These are phyloP conservation scores for Amiota minor DNA, from an alignment of 2,888 invertebrate genomes.

Conservation along the genomic window DNA sequence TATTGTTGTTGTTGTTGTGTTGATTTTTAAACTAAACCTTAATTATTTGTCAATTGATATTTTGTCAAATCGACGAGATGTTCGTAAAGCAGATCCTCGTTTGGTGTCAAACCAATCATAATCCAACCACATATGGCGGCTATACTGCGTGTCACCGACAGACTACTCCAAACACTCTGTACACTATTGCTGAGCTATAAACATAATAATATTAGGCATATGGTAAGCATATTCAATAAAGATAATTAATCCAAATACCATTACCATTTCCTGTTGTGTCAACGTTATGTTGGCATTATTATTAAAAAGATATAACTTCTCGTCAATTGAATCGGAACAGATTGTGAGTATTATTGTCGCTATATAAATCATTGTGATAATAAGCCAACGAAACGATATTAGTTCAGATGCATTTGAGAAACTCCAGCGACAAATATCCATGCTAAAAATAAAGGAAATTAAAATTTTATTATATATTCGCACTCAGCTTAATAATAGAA, in stretches of 20 bases:
- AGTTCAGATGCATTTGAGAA: slow-evolving; percentile 71
- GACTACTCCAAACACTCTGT: slow-evolving; percentile 75
- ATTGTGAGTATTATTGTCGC: slow-evolving; percentile 74
- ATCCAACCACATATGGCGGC: slow-evolving; percentile 76
- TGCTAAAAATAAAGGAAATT: slow-evolving; percentile 54
- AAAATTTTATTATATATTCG: not conserved
- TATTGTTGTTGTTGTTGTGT: not conserved
- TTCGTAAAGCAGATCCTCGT: slow-evolving; percentile 75
- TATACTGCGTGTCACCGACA: slow-evolving; percentile 76
- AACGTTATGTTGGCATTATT: slow-evolving; percentile 70
- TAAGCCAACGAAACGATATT: slow-evolving; percentile 73
- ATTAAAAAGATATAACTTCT: slow-evolving; percentile 68
- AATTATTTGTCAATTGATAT: slow-evolving; percentile 74
- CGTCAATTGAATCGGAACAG: slow-evolving; percentile 73
- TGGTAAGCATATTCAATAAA: not conserved
- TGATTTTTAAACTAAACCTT: slow-evolving; percentile 54
- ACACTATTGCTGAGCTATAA: slow-evolving; percentile 73
- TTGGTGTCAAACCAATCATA: slow-evolving; percentile 75
- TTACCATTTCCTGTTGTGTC: slow-evolving; percentile 72
- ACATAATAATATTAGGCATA: not conserved
- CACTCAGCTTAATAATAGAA: too few relatives aligned
- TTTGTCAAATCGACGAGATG: slow-evolving; percentile 74
- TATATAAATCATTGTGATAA: slow-evolving; percentile 74
- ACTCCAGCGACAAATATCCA: slow-evolving; percentile 73
- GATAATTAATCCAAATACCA: slow-evolving; percentile 20